phyloP scores from a whole-genome alignment of 1,140 invertebrate species.

The Bombus pyrosoma region DNA sequence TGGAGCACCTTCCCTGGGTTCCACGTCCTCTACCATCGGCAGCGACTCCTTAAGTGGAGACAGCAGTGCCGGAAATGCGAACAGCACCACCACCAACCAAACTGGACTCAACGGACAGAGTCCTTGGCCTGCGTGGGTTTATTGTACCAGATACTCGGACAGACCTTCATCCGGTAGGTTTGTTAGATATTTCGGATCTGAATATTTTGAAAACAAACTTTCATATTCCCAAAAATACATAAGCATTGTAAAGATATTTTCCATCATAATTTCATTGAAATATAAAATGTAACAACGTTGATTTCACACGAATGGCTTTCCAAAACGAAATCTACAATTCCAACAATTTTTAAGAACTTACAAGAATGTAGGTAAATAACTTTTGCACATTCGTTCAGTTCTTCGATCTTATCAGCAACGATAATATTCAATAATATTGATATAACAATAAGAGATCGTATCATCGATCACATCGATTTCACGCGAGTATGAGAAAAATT shows the following conservation, averaged over 20 bases:
- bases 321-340: no score
- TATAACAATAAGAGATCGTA: neutral
- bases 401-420: no score
- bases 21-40: conserved; percentile 73
- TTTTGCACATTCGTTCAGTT: no score
- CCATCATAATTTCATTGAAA: no score
- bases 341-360: no score
- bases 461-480: no score
- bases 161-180: conserved; percentile 95
- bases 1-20: conserved; percentile 72
- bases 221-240: no score
- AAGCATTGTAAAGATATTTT: no score
- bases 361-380: no score
- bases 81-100: conserved; percentile 15
- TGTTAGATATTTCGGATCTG: neutral
- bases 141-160: conserved; percentile 98
- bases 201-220: no score
- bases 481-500: neutral
- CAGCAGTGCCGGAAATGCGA: conserved; percentile 56
- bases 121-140: conserved; percentile 97
- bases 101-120: conserved; percentile 68
- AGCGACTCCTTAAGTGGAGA: conserved; percentile 74
- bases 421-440: neutral
- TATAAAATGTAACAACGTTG: no score
- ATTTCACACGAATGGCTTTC: no score